A percentile compares a stretch with the other conserved stretches of the same genome.
Evolutionary conservation across 1,140 invertebrate genomes (phyloP).

Genomic region (Campoletis sonorensis): DNA sequence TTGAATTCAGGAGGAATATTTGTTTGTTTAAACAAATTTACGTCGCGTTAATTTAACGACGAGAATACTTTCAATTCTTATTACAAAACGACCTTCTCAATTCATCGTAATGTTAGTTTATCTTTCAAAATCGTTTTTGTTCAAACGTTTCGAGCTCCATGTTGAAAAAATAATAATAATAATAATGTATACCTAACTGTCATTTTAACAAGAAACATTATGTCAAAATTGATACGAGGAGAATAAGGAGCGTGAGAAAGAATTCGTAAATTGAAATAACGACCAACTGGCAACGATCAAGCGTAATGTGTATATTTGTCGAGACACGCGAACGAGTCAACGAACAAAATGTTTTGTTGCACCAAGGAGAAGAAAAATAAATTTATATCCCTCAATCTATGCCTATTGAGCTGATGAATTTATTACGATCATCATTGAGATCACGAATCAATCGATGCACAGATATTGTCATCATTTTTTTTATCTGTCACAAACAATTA

Average conservation of each 20-base stretch:
- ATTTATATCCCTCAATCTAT: slow-evolving; percentile 45
- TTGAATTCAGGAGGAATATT: too few relatives aligned
- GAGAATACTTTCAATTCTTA: too few relatives aligned
- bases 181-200: too few relatives aligned
- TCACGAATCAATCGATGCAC: slow-evolving; percentile 44
- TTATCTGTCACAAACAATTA: neutral
- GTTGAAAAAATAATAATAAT: neutral
- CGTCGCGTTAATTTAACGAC: too few relatives aligned
- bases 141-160: neutral
- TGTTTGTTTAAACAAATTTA: too few relatives aligned
- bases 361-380: neutral
- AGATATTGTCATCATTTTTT: neutral
- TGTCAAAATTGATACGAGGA: neutral
- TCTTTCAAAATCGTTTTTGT: neutral
- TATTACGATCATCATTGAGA: slow-evolving; percentile 42
- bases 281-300: slow-evolving; percentile 25
- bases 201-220: neutral
- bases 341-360: slow-evolving; percentile 35
- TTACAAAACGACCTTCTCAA: too few relatives aligned
- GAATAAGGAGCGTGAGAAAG: slow-evolving; percentile 32
- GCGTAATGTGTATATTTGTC: slow-evolving; percentile 5
- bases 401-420: slow-evolving; percentile 54
- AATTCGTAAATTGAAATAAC: slow-evolving; percentile 41
- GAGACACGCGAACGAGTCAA: slow-evolving; percentile 30
- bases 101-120: too few relatives aligned